phyloP scores from a whole-genome alignment of 1,140 invertebrate species.

The Zaprionus africanus region DNA sequence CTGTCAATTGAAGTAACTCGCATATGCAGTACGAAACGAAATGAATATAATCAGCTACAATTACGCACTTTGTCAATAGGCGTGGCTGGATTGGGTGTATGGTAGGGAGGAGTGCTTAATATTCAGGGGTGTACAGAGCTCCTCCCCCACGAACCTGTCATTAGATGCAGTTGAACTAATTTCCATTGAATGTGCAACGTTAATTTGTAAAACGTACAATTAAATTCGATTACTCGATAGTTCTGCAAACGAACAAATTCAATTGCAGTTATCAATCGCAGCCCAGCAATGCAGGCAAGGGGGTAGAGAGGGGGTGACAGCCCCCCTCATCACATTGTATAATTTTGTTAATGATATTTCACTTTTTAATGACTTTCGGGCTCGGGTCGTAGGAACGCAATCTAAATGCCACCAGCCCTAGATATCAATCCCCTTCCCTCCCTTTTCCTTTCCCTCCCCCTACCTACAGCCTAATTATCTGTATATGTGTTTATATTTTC shows the following conservation, averaged over 20 bases:
- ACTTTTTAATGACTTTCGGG: slow-evolving; percentile 42
- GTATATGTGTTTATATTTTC: slow-evolving; percentile 23
- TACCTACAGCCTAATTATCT: slow-evolving; percentile 10
- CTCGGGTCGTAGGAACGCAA: slow-evolving; percentile 16
- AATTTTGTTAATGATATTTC: slow-evolving; percentile 49
- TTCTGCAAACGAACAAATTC: slow-evolving; percentile 24
- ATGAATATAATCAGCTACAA: slow-evolving; percentile 2
- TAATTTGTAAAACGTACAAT: slow-evolving; percentile 51
- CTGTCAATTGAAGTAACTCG: background rate
- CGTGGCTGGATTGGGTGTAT: background rate
- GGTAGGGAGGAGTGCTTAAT: background rate
- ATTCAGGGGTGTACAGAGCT: too few relatives aligned
- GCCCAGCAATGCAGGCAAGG: background rate
- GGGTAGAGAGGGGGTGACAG: background rate
- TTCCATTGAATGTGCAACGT: slow-evolving; percentile 18
- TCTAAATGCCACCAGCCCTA: slow-evolving; percentile 8
- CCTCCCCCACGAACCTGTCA: background rate
- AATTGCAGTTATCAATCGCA: slow-evolving; percentile 30
- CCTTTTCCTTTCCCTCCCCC: too few relatives aligned
- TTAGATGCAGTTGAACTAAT: slow-evolving; percentile 23
- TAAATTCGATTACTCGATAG: slow-evolving; percentile 51
- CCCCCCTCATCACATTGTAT: background rate
- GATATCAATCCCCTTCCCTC: too few relatives aligned
- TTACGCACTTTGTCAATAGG: background rate
- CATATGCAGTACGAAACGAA: background rate